phyloP scores from a whole-genome alignment of 1,140 invertebrate genomes.

The Portunus trituberculatus region DNA sequence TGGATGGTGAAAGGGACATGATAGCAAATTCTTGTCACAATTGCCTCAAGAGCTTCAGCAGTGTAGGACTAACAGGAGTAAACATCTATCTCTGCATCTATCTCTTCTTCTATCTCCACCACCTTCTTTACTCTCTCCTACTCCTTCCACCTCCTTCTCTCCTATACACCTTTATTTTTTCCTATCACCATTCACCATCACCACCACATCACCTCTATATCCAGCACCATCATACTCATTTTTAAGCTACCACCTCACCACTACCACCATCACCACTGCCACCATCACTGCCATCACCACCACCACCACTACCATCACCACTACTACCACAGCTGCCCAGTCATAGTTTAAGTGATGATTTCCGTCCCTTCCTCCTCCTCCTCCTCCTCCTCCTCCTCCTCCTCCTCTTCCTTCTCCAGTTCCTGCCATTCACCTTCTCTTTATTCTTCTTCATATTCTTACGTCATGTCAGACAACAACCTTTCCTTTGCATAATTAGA shows the following conservation, averaged over 20 bases:
- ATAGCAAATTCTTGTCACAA: constrained; percentile 61
- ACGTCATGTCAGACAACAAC: too few relatives aligned
- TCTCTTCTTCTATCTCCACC: constrained; percentile 1
- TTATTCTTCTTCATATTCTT: neutral
- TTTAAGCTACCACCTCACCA: neutral
- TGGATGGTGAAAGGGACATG: constrained; percentile 57
- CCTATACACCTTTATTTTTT: neutral
- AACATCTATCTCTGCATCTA: neutral
- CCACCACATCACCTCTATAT: neutral
- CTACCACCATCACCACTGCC: neutral
- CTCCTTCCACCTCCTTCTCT: constrained; percentile 6
- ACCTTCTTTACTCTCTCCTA: neutral
- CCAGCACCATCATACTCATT: neutral
- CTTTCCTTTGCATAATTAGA: too few relatives aligned
- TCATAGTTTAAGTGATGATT: constrained; percentile 61
- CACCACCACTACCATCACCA: constrained; percentile 6
- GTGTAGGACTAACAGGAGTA: neutral
- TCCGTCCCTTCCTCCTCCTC: constrained; percentile 29
- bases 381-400: neutral
- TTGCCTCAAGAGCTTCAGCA: neutral
- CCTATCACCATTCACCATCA: neutral
- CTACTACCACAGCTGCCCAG: constrained; percentile 47
- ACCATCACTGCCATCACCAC: neutral
- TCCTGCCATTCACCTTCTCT: constrained; percentile 27
- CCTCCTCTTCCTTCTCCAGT: neutral